A percentile compares a stretch with the other conserved stretches of the same genome.
phyloP scores from a whole-genome alignment of 2,113 vertebrate species.

The Oophaga pumilio region DNA sequence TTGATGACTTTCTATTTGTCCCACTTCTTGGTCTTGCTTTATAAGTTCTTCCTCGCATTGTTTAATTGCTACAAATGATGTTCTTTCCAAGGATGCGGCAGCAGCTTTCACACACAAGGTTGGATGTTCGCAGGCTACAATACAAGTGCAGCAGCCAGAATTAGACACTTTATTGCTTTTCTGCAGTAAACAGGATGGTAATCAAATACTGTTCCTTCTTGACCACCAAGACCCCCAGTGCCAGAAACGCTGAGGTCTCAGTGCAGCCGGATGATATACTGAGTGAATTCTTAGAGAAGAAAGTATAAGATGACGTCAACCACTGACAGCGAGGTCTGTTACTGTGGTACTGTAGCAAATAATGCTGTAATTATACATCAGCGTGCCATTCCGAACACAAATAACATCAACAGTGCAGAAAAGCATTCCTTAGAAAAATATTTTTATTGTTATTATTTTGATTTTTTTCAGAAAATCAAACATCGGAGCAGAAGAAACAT shows the following conservation, averaged over 20 bases:
- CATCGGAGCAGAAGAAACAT: too few species aligned
- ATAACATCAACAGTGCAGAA: too few species aligned
- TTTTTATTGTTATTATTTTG: too few species aligned
- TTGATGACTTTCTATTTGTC: not conserved
- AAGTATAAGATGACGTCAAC: not conserved
- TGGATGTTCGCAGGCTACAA: constrained; percentile 8
- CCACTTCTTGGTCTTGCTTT: not conserved
- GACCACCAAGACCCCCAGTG: not conserved
- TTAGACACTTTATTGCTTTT: constrained; percentile 25
- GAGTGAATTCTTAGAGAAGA: not conserved
- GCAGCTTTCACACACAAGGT: constrained; percentile 4
- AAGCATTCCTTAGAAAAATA: too few species aligned
- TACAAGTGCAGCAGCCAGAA: not conserved
- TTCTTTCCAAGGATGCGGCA: constrained; percentile 15
- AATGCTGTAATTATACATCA: not conserved
- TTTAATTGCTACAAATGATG: not conserved
- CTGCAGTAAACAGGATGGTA: constrained; percentile 35
- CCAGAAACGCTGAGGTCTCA: not conserved
- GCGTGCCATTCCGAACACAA: not conserved
- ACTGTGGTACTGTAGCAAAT: not conserved
- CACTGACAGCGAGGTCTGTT: not conserved
- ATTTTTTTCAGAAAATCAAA: too few species aligned
- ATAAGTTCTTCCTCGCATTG: constrained; percentile 38
- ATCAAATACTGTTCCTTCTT: constrained; percentile 37
- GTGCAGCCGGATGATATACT: not conserved